Conservation (phyloP, 2,797 vertebrate species). For the Todus mexicanus region DNA sequence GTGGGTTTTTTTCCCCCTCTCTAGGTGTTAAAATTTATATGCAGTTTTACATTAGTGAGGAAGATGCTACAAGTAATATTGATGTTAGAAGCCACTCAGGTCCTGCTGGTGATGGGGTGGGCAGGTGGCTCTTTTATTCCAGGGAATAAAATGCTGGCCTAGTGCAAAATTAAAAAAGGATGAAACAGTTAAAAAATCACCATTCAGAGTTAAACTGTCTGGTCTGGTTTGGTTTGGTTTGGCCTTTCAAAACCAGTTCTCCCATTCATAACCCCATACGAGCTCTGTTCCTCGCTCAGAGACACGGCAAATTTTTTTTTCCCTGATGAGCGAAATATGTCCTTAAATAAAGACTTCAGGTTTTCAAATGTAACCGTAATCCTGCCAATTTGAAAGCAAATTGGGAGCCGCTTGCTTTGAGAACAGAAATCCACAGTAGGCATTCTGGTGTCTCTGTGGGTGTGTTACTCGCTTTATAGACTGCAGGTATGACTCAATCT, state of each 20-base stretch:
- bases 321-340: neutral
- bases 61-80: neutral
- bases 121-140: neutral
- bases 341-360: neutral
- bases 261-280: neutral
- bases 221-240: neutral
- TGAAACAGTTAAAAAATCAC: neutral
- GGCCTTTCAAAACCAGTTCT: neutral
- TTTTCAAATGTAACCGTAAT: neutral
- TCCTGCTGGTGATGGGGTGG: neutral
- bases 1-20: neutral
- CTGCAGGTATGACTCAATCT: neutral
- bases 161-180: neutral
- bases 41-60: neutral
- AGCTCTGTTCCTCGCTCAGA: neutral
- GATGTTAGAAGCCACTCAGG: neutral
- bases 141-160: neutral
- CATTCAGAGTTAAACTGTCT: neutral
- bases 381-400: neutral
- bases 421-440: neutral
- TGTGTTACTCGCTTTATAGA: neutral
- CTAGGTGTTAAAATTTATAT: neutral
- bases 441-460: neutral
- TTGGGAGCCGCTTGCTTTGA: neutral
- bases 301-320: neutral